phyloP scores from a whole-genome alignment of 92 coral and sea anemone species.

The Phenganax marumi region DNA sequence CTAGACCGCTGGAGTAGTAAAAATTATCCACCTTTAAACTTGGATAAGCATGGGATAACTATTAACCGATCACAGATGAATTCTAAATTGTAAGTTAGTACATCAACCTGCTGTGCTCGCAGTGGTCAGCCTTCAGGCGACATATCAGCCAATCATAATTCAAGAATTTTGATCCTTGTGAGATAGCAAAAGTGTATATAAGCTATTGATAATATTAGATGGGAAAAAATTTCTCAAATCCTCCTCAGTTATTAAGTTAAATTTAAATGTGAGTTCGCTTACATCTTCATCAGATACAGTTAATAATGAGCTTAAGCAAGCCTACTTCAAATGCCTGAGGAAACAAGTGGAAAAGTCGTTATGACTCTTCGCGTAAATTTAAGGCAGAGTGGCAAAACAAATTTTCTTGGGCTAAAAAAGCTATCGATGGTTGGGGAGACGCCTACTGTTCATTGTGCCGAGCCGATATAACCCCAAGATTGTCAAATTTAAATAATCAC shows the following conservation, averaged over 20 bases:
- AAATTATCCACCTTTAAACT: not conserved
- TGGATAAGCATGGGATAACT: not conserved
- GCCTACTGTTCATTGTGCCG: not conserved
- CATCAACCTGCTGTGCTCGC: conserved; percentile 4
- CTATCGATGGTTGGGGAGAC: not conserved
- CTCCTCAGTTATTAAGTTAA: no score
- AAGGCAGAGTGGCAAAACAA: no score
- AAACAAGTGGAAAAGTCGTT: not conserved
- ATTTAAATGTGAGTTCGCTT: no score
- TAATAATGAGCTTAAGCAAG: no score
- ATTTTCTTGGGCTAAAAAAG: no score
- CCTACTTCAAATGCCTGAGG: not conserved
- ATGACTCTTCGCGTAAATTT: no score
- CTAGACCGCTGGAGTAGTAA: not conserved
- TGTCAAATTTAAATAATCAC: not conserved
- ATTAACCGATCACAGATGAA: not conserved
- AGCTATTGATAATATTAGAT: no score
- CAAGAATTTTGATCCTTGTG: not conserved
- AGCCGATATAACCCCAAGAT: not conserved
- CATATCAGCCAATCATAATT: conserved; percentile 6
- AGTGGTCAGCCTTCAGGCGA: not conserved
- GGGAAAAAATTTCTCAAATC: no score
- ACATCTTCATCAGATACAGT: no score
- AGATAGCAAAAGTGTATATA: no score
- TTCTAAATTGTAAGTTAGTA: not conserved